Evolutionary conservation across 2,797 vertebrate genomes (phyloP).

Genomic region (Syngnathus acus): DNA sequence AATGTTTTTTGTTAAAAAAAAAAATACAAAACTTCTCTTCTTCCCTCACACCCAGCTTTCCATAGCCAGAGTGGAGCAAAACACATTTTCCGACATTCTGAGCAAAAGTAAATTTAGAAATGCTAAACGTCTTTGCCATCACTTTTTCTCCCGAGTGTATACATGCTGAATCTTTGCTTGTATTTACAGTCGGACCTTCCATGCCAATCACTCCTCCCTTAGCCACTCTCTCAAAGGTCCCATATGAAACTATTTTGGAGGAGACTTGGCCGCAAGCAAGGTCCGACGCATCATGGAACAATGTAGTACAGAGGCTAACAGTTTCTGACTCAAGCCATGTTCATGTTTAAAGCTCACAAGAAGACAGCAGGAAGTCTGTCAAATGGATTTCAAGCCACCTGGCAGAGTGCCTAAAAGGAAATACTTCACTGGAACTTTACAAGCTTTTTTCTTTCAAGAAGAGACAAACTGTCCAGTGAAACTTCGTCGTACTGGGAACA

Average conservation of each 20-base stretch:
- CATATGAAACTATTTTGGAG: slow-evolving; percentile 41
- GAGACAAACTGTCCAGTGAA: background rate
- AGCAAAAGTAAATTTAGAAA: background rate
- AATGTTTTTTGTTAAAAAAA: slow-evolving; percentile 27
- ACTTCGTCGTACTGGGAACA: too few relatives aligned
- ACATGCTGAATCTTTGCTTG: slow-evolving; percentile 9
- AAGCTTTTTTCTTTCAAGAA: background rate
- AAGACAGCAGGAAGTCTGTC: background rate
- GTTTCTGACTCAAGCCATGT: background rate
- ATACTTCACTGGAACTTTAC: background rate
- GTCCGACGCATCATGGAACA: slow-evolving; percentile 30
- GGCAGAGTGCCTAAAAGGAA: background rate
- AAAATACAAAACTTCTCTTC: slow-evolving; percentile 13
- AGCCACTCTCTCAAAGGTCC: slow-evolving; percentile 21
- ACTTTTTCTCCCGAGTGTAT: slow-evolving; percentile 17
- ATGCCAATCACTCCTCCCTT: slow-evolving; percentile 27
- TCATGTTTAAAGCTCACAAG: background rate
- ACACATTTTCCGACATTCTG: background rate
- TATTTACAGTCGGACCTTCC: slow-evolving; percentile 39
- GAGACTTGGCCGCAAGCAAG: slow-evolving; percentile 37
- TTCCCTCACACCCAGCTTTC: slow-evolving; percentile 21
- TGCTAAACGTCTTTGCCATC: slow-evolving; percentile 4
- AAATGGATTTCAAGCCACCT: background rate
- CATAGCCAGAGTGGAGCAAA: background rate
- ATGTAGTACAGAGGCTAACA: slow-evolving; percentile 16